Evolutionary conservation across 2,888 invertebrate species (phyloP).

Genomic region (Nowickia ferox): DNA sequence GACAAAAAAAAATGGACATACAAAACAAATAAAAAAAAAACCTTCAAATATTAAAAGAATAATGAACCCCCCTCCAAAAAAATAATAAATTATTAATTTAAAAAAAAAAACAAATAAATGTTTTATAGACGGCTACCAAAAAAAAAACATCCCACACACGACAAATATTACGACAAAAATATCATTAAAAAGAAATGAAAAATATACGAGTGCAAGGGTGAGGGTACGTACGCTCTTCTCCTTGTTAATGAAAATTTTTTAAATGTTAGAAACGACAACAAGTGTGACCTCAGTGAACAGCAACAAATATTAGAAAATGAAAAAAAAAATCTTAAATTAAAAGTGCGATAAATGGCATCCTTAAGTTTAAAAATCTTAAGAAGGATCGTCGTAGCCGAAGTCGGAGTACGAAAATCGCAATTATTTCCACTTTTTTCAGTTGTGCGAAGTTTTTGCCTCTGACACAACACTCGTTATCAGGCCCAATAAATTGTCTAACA

Average conservation of each 20-base stretch:
- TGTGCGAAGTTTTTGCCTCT: too few relatives aligned
- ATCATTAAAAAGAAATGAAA: background rate
- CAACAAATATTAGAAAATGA: background rate
- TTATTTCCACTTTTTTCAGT: too few relatives aligned
- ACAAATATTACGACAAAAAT: conserved; percentile 10
- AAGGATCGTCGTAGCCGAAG: too few relatives aligned
- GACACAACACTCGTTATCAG: too few relatives aligned
- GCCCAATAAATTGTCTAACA: too few relatives aligned
- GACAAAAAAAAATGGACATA: background rate
- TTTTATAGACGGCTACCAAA: conserved; percentile 21
- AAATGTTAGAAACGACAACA: conserved; percentile 49
- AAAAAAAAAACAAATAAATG: conserved; percentile 33
- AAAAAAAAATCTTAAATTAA: too few relatives aligned
- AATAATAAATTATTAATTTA: conserved; percentile 10
- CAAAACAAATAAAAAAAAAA: conserved; percentile 26
- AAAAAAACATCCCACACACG: conserved; percentile 24
- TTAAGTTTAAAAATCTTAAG: too few relatives aligned
- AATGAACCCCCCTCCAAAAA: conserved; percentile 40
- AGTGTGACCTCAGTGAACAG: conserved; percentile 47
- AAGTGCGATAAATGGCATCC: too few relatives aligned
- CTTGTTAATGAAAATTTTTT: conserved; percentile 63
- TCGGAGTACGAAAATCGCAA: too few relatives aligned
- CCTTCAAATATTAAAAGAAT: conserved; percentile 46
- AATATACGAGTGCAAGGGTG: conserved; percentile 8
- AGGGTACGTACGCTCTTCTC: conserved; percentile 23